A percentile compares a stretch with the other conserved stretches of the same genome.
phyloP scores from a whole-genome alignment of 2,113 vertebrate genomes.

The Hyaena hyaena region DNA sequence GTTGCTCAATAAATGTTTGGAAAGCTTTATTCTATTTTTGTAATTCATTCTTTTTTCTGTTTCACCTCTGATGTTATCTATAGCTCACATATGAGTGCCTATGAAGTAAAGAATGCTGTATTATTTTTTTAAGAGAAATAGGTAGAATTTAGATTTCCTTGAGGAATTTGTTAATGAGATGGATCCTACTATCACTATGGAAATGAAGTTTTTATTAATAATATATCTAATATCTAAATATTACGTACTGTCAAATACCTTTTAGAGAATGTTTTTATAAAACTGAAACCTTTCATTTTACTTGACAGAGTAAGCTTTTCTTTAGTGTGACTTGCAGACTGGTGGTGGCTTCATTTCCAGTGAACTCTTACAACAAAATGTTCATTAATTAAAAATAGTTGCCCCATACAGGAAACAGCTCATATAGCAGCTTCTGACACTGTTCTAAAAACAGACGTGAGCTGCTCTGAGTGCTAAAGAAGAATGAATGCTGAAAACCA shows the following conservation, averaged over 20 bases:
- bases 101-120: not conserved
- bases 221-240: not conserved
- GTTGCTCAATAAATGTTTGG: not conserved
- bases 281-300: slow-evolving; percentile 26
- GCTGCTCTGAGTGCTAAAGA: not conserved
- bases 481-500: not conserved
- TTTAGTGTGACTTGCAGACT: slow-evolving; percentile 18
- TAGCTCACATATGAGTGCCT: not conserved
- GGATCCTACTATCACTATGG: not conserved
- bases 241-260: not conserved
- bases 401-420: slow-evolving; percentile 25
- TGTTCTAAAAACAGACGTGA: slow-evolving; percentile 61
- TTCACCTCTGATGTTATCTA: not conserved
- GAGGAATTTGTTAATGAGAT: slow-evolving; percentile 6
- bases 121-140: not conserved
- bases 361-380: slow-evolving; percentile 49
- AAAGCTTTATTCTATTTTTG: not conserved
- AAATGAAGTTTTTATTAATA: not conserved
- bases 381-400: slow-evolving; percentile 76
- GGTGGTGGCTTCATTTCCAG: slow-evolving; percentile 6
- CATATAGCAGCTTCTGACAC: slow-evolving; percentile 43
- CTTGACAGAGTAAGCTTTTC: not conserved
- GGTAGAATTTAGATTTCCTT: not conserved
- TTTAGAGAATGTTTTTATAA: not conserved
- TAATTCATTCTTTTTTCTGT: not conserved